These are phyloP conservation scores for Oreochromis niloticus DNA, from an alignment of 2,113 vertebrate genomes.

Conservation along the genomic window DNA sequence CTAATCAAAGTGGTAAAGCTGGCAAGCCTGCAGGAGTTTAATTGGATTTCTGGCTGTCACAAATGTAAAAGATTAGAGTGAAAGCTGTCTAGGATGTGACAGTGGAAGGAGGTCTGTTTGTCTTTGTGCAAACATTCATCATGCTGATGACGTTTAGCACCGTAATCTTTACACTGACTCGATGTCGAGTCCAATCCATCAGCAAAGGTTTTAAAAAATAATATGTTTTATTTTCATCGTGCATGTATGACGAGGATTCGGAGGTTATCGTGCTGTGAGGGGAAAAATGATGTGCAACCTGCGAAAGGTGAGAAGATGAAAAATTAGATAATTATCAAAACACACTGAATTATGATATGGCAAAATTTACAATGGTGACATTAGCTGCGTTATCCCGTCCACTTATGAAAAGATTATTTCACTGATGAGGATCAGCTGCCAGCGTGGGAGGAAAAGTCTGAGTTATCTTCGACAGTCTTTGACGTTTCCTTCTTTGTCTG, in stretches of 20 bases:
- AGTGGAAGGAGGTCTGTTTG: neutral
- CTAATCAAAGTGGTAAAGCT: slow-evolving; percentile 36
- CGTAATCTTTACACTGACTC: neutral
- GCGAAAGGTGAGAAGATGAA: neutral
- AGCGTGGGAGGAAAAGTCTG: neutral
- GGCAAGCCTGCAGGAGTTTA: slow-evolving; percentile 11
- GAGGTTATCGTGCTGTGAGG: neutral
- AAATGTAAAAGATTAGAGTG: slow-evolving; percentile 28
- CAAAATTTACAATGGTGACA: neutral
- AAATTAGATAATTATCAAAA: neutral
- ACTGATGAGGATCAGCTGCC: neutral
- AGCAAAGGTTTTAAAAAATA: neutral
- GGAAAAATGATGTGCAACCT: neutral
- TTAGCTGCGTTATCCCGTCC: neutral
- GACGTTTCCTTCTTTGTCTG: neutral
- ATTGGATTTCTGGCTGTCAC: slow-evolving; percentile 12
- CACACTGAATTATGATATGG: neutral
- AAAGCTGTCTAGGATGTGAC: slow-evolving; percentile 14
- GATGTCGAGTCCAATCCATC: no score
- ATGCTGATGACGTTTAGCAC: neutral
- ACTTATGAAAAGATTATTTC: neutral
- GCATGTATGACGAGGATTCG: no score
- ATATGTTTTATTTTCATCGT: neutral
- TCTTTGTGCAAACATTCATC: neutral
- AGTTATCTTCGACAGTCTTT: neutral